Base-by-base conservation (phyloP, 2,113 vertebrate genomes). In the Catagonus wagneri region DNA sequence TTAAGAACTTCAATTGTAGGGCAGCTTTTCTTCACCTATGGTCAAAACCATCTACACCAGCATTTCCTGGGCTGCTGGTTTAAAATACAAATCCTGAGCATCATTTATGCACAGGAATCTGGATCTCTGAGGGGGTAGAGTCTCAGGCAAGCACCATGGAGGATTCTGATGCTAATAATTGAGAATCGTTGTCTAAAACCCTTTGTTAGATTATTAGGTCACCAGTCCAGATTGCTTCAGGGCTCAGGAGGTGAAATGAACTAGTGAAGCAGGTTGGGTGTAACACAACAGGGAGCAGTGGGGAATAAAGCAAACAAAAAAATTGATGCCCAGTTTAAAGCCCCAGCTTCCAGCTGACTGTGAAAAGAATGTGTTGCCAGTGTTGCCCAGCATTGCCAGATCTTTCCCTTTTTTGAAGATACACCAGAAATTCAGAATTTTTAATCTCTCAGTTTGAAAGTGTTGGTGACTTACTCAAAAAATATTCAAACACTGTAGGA, bases 371-470 rank as follows among this genome's bases (percentile, higher is more conserved):
- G 39, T 29, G 44, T 19, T 66, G 19, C 52, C 12, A 3, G 1
- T 66, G 71, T 34, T 66, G 72, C 11, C 39, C 13, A 34, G 3
- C 6, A 19, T 78, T 58, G 27, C 22, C 16, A 29, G 36, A 60
- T 44, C 3, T 84, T 27, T 78, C 9, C 27, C 4, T 79, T 56
- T 50, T 32, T 44, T 66, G 0, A 86, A 87, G 17, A 52, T 16
- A 72, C 52, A 50, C 27, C 6, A 84, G 65, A 56, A 93, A 79
- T 93, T 58, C 76, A 32, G n/a, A 84, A 86, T 50, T 88, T 91
- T 88, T 68, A 93, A 61, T 68, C 54, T 83, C 60, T 16, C 36
- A 27, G 15, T 93, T 95, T 84, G 15, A 91, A 83, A 84, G 71
- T 88, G 12, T n/a, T 54, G 27, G 3, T 58, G 36, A 91, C 65